A percentile compares a stretch with the other conserved stretches of the same genome.
Evolutionary conservation across 2,888 invertebrate genomes (phyloP).

Genomic region (Xanthia togata): DNA sequence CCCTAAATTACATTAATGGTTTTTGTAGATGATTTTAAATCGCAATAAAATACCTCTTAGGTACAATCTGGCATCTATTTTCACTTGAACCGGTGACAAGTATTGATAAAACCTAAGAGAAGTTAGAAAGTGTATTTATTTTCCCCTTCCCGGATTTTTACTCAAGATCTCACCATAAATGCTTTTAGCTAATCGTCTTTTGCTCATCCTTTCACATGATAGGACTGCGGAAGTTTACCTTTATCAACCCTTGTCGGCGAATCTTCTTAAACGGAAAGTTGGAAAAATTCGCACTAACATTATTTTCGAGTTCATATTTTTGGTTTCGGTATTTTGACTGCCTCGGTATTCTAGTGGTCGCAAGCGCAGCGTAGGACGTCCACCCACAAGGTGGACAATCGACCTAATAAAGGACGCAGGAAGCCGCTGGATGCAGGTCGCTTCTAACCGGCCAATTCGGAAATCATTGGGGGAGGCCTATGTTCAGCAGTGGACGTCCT

Average conservation of each 20-base stretch:
- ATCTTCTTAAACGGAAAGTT: constrained; percentile 22
- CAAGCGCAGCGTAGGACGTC: too few relatives aligned
- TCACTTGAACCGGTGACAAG: not conserved
- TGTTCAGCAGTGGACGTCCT: too few relatives aligned
- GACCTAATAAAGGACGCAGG: too few relatives aligned
- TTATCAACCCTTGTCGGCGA: constrained; percentile 55
- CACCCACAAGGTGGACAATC: too few relatives aligned
- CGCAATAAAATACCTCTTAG: not conserved
- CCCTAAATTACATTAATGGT: not conserved
- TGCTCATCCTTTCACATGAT: constrained; percentile 45
- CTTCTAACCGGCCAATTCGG: too few relatives aligned
- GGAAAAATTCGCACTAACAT: constrained; percentile 25
- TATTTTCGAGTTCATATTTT: constrained; percentile 23
- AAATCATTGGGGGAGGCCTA: too few relatives aligned
- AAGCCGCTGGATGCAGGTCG: too few relatives aligned
- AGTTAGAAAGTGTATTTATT: not conserved
- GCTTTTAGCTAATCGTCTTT: constrained; percentile 54
- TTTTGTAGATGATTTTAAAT: not conserved
- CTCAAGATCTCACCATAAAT: constrained; percentile 39
- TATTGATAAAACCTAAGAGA: constrained; percentile 5
- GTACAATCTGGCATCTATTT: not conserved
- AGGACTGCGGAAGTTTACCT: constrained; percentile 41
- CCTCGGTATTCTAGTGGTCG: not conserved
- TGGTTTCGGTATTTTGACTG: not conserved
- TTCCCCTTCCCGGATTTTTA: constrained; percentile 20